phyloP scores from a whole-genome alignment of 2,888 invertebrate species.

The Geotrupes spiniger region DNA sequence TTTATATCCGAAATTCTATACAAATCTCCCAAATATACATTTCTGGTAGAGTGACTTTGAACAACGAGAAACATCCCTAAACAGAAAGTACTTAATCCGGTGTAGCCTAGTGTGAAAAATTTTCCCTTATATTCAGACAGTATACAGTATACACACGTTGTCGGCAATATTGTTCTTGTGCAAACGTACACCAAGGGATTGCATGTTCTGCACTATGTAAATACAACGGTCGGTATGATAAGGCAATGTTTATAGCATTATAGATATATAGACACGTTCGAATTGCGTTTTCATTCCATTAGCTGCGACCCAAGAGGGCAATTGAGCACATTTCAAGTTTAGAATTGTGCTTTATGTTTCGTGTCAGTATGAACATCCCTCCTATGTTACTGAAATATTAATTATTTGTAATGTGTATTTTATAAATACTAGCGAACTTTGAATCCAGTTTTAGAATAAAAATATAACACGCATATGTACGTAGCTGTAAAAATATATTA shows the following conservation, averaged over 20 bases:
- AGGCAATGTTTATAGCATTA: conserved; percentile 37
- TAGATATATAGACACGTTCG: conserved; percentile 38
- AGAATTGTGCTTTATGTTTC: too few relatives aligned
- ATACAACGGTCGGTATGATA: conserved; percentile 37
- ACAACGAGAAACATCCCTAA: conserved; percentile 13
- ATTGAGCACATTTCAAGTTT: not conserved
- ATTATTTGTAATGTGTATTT: too few relatives aligned
- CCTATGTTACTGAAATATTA: too few relatives aligned
- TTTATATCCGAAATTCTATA: conserved; percentile 13
- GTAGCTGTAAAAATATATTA: too few relatives aligned
- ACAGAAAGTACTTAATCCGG: conserved; percentile 22
- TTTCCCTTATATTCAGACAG: conserved; percentile 16
- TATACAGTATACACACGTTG: not conserved
- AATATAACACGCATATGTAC: too few relatives aligned
- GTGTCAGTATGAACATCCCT: too few relatives aligned
- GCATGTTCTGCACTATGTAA: conserved; percentile 33
- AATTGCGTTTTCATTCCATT: conserved; percentile 40
- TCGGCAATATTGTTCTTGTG: not conserved
- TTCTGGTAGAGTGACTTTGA: conserved; percentile 16
- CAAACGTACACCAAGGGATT: conserved; percentile 18
- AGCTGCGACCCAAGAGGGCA: conserved; percentile 23
- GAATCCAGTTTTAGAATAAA: too few relatives aligned
- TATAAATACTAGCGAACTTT: too few relatives aligned
- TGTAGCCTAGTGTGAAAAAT: conserved; percentile 22
- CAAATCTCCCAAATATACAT: conserved; percentile 21